Evolutionary conservation across 30 jellyfish, hydroid and myxozoan species (phyloP).

Genomic region (Rhopilema esculentum): DNA sequence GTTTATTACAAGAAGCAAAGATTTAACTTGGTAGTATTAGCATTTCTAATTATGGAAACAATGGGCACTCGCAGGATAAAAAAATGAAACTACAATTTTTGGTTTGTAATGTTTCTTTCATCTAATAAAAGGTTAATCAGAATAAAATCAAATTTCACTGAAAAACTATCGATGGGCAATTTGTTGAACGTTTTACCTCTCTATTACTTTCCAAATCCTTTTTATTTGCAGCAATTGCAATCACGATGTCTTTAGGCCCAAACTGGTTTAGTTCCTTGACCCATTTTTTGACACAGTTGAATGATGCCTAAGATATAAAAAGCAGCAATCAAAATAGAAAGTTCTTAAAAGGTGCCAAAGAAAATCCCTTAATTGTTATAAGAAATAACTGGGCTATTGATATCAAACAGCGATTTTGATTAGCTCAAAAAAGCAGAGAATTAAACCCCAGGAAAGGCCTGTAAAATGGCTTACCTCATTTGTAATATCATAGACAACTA

Average conservation of each 20-base stretch:
- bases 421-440: neutral
- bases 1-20: too few relatives aligned
- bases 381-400: neutral
- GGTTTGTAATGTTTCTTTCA: too few relatives aligned
- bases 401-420: neutral
- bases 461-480: constrained; percentile 30
- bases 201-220: constrained; percentile 78
- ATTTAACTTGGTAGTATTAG: too few relatives aligned
- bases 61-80: too few relatives aligned
- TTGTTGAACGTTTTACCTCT: too few relatives aligned
- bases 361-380: neutral
- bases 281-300: constrained; percentile 84
- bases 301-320: constrained; percentile 17
- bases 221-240: constrained; percentile 92
- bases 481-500: constrained; percentile 90
- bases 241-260: constrained; percentile 86
- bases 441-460: too few relatives aligned
- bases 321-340: neutral
- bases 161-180: too few relatives aligned
- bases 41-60: too few relatives aligned
- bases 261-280: constrained; percentile 80
- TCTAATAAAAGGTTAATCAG: too few relatives aligned
- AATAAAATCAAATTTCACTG: too few relatives aligned
- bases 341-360: neutral
- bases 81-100: too few relatives aligned